Base-by-base conservation (phyloP, 2,888 invertebrate species). In the Melanostoma mellinum region DNA sequence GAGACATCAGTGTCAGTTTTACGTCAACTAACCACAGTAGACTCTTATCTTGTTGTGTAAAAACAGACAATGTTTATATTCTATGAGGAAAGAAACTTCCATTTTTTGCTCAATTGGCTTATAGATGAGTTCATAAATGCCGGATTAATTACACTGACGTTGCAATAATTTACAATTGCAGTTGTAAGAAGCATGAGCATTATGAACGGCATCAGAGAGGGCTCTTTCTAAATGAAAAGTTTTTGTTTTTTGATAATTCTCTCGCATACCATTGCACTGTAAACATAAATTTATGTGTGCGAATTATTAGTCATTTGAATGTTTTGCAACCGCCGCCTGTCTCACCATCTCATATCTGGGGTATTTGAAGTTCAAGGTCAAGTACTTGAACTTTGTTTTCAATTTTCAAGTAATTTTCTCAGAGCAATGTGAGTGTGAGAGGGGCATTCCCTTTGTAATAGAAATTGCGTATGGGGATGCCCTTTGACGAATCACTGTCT, bases 291-390 rank as follows among this genome's bases (percentile, higher is more conserved):
- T 20, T 20, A 20, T 20, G 20, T 20, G 20, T 20, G 20, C 20
- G 20, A 20, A 20, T 1, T 20, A 46, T 46, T 46, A 46, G 44
- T 46, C 44, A 46, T 46, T 46, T 46, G n/a, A 61, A 20, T 63
- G 36, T 4, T 48, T 48, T 48, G 63, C 63, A 50, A 38, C 50
- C 10, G 10, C 44, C 42, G 32, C 58, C 32, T 32, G 6, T 32
- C 10, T 10, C 32, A 3, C 2, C 20, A 6, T n/a, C 32, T n/a
- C 4, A 38, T 20, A 40, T 40, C 44, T 10, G 44, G 20, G 38
- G 1, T 9, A 32, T 50, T 5, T 50, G 38, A 63, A 63, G 63
- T 50, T 63, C 63, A 63, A 63, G 48, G 50, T 63, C 6, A 46
- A 46, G 2, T 6, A 46, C 10, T 46, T 46, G 44, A 56, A 3